Percentiles rank a stretch among this genome's conserved stretches.
phyloP scores from a whole-genome alignment of 1,140 invertebrate species.

The Stegodyphus dumicola region DNA sequence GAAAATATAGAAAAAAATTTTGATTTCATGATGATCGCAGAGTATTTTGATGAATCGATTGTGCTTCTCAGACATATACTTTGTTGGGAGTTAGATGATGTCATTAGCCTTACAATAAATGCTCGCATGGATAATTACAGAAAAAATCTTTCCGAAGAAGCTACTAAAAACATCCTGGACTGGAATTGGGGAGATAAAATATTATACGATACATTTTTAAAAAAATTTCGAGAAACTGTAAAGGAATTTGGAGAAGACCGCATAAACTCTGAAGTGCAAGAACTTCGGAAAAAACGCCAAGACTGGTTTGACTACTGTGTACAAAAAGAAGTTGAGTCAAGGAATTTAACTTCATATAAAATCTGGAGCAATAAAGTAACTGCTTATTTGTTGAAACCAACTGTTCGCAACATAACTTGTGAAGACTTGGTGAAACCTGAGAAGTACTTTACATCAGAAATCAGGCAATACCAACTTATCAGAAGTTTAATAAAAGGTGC shows the following conservation, averaged over 20 bases:
- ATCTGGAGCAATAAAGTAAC: constrained; percentile 59
- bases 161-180: constrained; percentile 15
- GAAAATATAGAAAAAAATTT: constrained; percentile 69
- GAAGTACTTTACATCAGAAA: constrained; percentile 58
- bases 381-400: constrained; percentile 43
- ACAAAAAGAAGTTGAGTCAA: constrained; percentile 41
- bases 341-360: constrained; percentile 38
- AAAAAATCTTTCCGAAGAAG: constrained; percentile 45
- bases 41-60: constrained; percentile 72
- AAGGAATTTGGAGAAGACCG: constrained; percentile 52
- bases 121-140: constrained; percentile 63
- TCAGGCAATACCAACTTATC: constrained; percentile 55
- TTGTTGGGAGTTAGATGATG: constrained; percentile 70
- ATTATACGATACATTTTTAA: constrained; percentile 60
- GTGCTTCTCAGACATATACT: constrained; percentile 70
- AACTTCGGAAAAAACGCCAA: constrained; percentile 46
- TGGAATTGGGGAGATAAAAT: constrained; percentile 62
- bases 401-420: constrained; percentile 52
- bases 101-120: constrained; percentile 69
- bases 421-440: constrained; percentile 58
- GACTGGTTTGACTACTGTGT: constrained; percentile 61
- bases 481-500: constrained; percentile 31
- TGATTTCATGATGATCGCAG: constrained; percentile 71
- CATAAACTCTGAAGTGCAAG: constrained; percentile 56
- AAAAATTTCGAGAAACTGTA: constrained; percentile 57